These are phyloP conservation scores for Panthera leo DNA, from an alignment of 2,113 vertebrate species.

Conservation along the genomic window DNA sequence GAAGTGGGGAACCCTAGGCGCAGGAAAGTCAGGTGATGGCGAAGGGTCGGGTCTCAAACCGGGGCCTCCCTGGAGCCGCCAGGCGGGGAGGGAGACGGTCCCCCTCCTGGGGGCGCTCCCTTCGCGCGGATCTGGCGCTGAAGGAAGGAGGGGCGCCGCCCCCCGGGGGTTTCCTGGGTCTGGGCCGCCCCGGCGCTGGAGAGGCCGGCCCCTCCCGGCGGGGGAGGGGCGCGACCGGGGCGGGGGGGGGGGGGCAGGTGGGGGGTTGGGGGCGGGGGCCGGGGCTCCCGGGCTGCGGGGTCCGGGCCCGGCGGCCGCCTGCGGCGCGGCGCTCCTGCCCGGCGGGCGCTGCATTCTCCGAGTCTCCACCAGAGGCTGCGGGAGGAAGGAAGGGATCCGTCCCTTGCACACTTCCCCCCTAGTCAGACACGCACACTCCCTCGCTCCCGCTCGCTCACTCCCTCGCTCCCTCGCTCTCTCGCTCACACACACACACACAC, in stretches of 20 bases:
- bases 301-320: conserved; percentile 55
- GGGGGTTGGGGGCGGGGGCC: neutral
- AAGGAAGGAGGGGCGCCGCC: conserved; percentile 25
- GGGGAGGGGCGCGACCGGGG: neutral
- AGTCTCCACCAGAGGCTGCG: conserved; percentile 87
- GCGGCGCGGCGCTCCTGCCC: conserved; percentile 63
- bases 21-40: neutral
- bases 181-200: neutral
- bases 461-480: conserved; percentile 66
- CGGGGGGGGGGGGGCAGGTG: fast-evolving
- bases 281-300: neutral
- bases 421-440: conserved; percentile 80
- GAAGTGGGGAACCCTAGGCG: neutral
- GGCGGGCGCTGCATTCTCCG: conserved; percentile 84
- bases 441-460: conserved; percentile 74
- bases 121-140: conserved; percentile 47
- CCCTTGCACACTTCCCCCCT: conserved; percentile 78
- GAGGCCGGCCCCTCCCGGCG: neutral
- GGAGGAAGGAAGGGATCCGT: conserved; percentile 80
- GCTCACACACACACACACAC: conserved; percentile 75
- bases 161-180: conserved; percentile 3
- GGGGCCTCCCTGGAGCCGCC: neutral
- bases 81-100: neutral
- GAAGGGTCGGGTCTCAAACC: neutral
- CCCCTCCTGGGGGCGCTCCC: conserved; percentile 77